Base-by-base conservation (phyloP, 1,140 invertebrate genomes). In the Hermetia illucens region DNA sequence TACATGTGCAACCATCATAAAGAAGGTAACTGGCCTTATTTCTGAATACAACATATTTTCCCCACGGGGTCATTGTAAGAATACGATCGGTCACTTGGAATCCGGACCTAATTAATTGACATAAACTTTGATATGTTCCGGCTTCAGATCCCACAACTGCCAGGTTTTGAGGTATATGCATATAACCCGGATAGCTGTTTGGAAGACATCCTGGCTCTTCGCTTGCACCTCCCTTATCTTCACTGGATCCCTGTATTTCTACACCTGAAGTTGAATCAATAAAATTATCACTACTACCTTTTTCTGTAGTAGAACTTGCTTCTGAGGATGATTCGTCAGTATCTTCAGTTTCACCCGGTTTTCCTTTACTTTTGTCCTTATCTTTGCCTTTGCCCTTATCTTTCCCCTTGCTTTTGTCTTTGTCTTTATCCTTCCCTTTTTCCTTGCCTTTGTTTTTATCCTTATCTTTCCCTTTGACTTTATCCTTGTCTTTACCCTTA, bases 11-110 rank as follows among this genome's bases (percentile, higher is more conserved):
- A 13, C 55, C 55, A 34, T 58, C 55, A 24, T 42, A 58, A 9
- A 58, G 40, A 33, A 55, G 56, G 41, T 56, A 58, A 21, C 51
- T 53, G 19, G 49, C 52, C 29, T 58, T 49, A 3, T 33, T 43
- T 4, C 55, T 54, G 21, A 58, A 58, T 2, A 56, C 49, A 21
- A 56, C 55, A 35, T 58, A 58, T 35, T 58, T 58, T 27, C 55
- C 55, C 55, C 55, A 58, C 5, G 55, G 55, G 2, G 55, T 55
- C 53, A 58, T 58, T 17, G 52, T 47, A 18, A 58, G 50, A 18
- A 58, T 46, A 12, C 55, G 52, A 34, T 58, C 55, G 21, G 53
- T 51, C 41, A 56, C 55, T 34, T 50, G 53, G 37, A 58, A 56
- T 16, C 50, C 55, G 21, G 53, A 49, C n/a, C 51, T 44, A 18